Conservation (phyloP, 2,888 invertebrate genomes). For the Apomyelois bistriatella region DNA sequence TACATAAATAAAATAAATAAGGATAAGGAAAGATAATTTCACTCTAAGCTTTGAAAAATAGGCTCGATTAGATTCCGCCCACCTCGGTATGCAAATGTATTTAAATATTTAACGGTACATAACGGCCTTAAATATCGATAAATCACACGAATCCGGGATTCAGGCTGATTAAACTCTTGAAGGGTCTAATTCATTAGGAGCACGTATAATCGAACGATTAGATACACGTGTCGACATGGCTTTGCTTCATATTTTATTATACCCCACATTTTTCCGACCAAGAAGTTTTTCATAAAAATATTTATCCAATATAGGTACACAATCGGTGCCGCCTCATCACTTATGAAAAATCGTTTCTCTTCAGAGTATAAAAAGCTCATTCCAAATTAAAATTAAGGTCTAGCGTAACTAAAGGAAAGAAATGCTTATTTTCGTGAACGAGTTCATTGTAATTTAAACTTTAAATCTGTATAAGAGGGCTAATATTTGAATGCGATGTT, state of each 20-base stretch:
- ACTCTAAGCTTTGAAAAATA: conserved; percentile 24
- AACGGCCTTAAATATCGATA: conserved; percentile 28
- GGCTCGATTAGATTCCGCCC: conserved; percentile 15
- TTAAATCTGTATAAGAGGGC: conserved; percentile 28
- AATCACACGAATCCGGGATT: conserved; percentile 38
- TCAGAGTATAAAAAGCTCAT: conserved; percentile 76
- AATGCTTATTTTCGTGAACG: conserved; percentile 42
- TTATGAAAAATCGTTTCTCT: conserved; percentile 77
- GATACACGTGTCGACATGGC: conserved; percentile 68
- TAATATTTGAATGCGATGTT: conserved; percentile 31
- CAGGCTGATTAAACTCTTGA: conserved; percentile 42
- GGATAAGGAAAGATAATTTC: conserved; percentile 37
- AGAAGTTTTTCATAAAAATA: conserved; percentile 68
- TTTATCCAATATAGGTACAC: conserved; percentile 73
- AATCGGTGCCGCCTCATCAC: conserved; percentile 77
- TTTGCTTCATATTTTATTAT: conserved; percentile 64
- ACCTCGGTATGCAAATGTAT: conserved; percentile 25
- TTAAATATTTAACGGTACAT: conserved; percentile 21
- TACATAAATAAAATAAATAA: conserved; percentile 33
- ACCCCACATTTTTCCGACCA: conserved; percentile 54
- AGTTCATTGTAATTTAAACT: conserved; percentile 34
- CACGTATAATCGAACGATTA: conserved; percentile 63
- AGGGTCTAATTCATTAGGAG: conserved; percentile 44
- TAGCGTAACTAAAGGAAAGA: conserved; percentile 61
- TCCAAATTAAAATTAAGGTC: conserved; percentile 79